A percentile compares a stretch with the other conserved stretches of the same genome.
Evolutionary conservation across 1,140 invertebrate species (phyloP).

Genomic region (Tetragonula clypearis): DNA sequence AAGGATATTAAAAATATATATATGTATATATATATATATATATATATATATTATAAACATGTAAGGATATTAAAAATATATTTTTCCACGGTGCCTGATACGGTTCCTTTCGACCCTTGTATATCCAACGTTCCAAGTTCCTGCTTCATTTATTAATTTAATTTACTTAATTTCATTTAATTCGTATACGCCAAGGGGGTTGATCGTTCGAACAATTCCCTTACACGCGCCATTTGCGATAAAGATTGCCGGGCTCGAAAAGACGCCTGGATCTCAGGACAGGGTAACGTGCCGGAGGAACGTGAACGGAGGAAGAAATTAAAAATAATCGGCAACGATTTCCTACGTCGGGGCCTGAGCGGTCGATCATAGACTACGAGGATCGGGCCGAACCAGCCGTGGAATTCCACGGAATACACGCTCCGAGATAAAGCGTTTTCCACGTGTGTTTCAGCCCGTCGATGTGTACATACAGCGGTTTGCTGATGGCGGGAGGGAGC

Average conservation of each 20-base stretch:
- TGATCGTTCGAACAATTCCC: no score
- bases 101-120: no score
- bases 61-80: no score
- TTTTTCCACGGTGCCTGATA: no score
- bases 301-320: constrained; percentile 26
- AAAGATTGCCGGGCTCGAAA: constrained; percentile 3
- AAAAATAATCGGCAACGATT: constrained; percentile 41
- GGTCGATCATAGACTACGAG: constrained; percentile 12
- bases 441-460: constrained; percentile 48
- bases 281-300: not conserved
- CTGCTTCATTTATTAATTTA: no score
- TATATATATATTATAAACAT: no score
- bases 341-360: not conserved
- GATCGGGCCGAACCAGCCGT: not conserved
- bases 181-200: no score
- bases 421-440: constrained; percentile 52
- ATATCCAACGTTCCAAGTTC: no score
- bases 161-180: no score
- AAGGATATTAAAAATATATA: no score
- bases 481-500: not conserved
- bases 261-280: not conserved
- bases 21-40: no score
- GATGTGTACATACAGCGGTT: not conserved
- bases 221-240: constrained; percentile 19
- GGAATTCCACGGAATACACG: constrained; percentile 46